phyloP scores from a whole-genome alignment of 2,888 invertebrate genomes.

The Athalia rosae region DNA sequence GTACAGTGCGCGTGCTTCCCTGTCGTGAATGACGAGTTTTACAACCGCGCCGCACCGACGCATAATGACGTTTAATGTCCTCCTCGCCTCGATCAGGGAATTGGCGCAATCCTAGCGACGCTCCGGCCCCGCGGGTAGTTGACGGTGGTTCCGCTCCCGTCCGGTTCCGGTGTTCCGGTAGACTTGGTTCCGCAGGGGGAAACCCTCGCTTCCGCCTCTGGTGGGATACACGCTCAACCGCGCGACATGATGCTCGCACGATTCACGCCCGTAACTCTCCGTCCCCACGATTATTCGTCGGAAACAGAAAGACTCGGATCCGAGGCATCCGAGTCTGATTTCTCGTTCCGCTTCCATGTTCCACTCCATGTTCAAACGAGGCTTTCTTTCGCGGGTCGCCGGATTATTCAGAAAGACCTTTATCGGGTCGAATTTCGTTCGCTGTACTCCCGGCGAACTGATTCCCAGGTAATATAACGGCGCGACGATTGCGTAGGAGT shows the following conservation, averaged over 20 bases:
- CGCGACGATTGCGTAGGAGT: conserved; percentile 26
- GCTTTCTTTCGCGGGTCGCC: too few relatives aligned
- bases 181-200: conserved; percentile 65
- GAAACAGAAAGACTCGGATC: not conserved
- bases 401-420: too few relatives aligned
- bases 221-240: conserved; percentile 48
- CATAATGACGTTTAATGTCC: not conserved
- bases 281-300: not conserved
- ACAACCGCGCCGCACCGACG: not conserved
- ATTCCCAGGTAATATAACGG: not conserved
- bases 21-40: too few relatives aligned
- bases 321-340: not conserved
- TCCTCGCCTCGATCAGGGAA: not conserved
- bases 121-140: conserved; percentile 29
- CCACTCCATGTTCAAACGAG: too few relatives aligned
- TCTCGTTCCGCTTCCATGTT: too few relatives aligned
- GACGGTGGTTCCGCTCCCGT: conserved; percentile 71
- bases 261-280: conserved; percentile 41
- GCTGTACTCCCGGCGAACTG: conserved; percentile 29
- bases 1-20: too few relatives aligned
- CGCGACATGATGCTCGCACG: conserved; percentile 44
- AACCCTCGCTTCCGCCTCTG: conserved; percentile 54
- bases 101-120: conserved; percentile 7
- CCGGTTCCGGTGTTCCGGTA: conserved; percentile 74
- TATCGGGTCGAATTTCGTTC: too few relatives aligned